These are phyloP conservation scores for Trisateles emortualis DNA, from an alignment of 2,888 invertebrate species.

Conservation along the genomic window DNA sequence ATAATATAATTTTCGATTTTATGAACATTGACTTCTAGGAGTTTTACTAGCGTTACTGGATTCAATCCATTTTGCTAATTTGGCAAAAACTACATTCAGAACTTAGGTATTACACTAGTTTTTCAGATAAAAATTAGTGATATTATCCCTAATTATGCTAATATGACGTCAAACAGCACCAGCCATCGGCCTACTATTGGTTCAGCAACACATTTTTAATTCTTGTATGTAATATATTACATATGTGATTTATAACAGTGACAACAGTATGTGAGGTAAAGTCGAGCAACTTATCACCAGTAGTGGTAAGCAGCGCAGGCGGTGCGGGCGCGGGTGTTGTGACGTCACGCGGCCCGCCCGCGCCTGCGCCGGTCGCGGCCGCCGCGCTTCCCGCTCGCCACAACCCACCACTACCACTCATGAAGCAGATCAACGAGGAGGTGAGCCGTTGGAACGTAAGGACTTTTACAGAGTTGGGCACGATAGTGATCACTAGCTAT, in stretches of 20 bases:
- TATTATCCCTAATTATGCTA: no score
- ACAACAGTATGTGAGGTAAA: conserved; percentile 79
- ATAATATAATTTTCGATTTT: no score
- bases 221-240: conserved; percentile 22
- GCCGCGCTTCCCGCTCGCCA: conserved; percentile 59
- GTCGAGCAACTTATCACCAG: conserved; percentile 71
- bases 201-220: no score
- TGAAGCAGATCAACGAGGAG: conserved; percentile 83
- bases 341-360: conserved; percentile 35
- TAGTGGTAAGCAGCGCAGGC: conserved; percentile 39
- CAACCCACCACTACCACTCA: conserved; percentile 73
- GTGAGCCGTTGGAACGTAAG: conserved; percentile 55
- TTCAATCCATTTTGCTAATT: no score
- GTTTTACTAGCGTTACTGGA: no score
- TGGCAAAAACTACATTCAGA: no score
- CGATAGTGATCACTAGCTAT: conserved; percentile 17
- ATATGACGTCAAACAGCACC: no score
- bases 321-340: conserved; percentile 39
- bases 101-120: no score
- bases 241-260: conserved; percentile 50
- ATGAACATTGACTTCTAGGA: no score
- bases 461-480: conserved; percentile 15
- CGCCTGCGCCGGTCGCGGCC: conserved; percentile 25
- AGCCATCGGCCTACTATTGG: no score
- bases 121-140: no score